A percentile compares a stretch with the other conserved stretches of the same genome.
Conservation (phyloP, 2,113 vertebrate genomes). For the Sigmodon hispidus region DNA sequence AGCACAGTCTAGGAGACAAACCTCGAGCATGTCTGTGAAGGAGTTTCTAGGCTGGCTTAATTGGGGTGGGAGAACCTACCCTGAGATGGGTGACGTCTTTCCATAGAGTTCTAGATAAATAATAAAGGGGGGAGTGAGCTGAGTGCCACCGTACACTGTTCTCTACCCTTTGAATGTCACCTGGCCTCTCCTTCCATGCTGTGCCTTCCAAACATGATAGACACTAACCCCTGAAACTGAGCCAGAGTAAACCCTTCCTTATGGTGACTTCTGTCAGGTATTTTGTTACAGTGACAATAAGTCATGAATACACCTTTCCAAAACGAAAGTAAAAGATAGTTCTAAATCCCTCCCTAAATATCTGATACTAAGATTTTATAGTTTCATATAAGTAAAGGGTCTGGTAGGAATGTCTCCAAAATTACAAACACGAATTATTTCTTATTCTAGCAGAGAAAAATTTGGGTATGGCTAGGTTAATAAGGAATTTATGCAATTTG, state of each 20-base stretch:
- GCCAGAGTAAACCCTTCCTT: neutral
- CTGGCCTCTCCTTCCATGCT: neutral
- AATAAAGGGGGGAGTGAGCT: neutral
- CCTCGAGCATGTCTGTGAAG: no score
- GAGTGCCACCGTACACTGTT: neutral
- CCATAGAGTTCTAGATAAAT: neutral
- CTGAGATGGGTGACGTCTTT: neutral
- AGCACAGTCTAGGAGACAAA: neutral
- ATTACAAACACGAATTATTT: neutral
- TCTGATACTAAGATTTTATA: neutral
- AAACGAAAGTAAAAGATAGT: neutral
- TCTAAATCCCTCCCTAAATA: neutral
- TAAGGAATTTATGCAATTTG: neutral
- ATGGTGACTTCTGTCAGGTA: neutral
- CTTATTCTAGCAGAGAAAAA: slow-evolving; percentile 6
- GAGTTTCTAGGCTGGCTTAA: neutral
- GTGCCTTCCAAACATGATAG: neutral
- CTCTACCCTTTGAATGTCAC: neutral
- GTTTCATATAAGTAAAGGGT: neutral
- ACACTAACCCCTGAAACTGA: neutral
- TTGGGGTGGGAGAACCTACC: neutral
- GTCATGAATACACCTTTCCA: neutral
- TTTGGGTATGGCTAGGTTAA: neutral
- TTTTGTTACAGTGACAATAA: neutral
- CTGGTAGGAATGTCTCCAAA: slow-evolving; percentile 23